These are phyloP conservation scores for Acridotheres tristis DNA, from an alignment of 2,797 vertebrate species.

Conservation along the genomic window DNA sequence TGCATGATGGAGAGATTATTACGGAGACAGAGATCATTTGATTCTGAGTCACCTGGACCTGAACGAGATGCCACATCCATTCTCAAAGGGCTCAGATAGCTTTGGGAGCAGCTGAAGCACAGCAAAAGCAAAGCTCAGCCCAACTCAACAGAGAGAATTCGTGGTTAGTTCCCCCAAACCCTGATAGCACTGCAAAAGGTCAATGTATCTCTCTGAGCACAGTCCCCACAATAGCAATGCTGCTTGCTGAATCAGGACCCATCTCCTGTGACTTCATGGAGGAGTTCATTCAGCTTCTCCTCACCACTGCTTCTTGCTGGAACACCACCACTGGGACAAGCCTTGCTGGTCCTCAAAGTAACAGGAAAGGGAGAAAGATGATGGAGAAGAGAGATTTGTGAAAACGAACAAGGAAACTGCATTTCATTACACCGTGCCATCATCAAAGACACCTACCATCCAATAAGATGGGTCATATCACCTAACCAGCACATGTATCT, in stretches of 20 bases:
- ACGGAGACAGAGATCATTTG: neutral
- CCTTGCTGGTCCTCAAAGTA: neutral
- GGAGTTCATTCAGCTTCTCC: neutral
- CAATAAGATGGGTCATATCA: neutral
- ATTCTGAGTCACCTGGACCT: neutral
- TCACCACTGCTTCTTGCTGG: neutral
- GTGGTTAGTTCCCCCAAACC: neutral
- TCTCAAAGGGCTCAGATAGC: neutral
- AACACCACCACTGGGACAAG: accelerated
- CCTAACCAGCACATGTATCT: neutral
- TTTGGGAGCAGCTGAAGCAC: neutral
- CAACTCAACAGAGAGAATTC: neutral
- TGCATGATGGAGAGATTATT: neutral
- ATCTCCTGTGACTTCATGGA: neutral
- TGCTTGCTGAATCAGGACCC: neutral
- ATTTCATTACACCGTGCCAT: neutral
- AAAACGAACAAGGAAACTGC: neutral
- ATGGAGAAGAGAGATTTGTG: neutral
- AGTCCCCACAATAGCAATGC: neutral
- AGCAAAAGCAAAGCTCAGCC: neutral
- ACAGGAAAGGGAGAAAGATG: neutral
- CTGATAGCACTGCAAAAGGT: neutral
- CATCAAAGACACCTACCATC: neutral
- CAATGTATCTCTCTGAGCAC: neutral
- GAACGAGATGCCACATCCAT: neutral